Base-by-base conservation (phyloP, 2,888 invertebrate genomes). In the Omphaloscelis lunosa region DNA sequence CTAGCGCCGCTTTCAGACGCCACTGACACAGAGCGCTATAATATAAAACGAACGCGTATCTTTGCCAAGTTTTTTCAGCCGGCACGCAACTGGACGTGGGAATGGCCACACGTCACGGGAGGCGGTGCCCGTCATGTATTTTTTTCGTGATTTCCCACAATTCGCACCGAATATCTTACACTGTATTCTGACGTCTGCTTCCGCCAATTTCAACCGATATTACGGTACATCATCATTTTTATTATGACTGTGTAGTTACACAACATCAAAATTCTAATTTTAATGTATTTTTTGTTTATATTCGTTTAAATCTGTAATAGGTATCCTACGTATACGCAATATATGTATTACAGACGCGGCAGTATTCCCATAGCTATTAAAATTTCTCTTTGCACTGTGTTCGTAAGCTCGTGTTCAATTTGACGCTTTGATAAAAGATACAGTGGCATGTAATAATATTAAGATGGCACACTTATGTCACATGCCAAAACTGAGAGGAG, bases 21-120 rank as follows among this genome's bases (percentile, higher is more conserved):
- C 93, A 93, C 90, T 90, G 91, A 87, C 91, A 91, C 88, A 86
- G 85, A 93, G 94, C 94, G 95, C 94, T 94, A 92, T 91, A 88
- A 90, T 87, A 92, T 90, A 92, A 91, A 93, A 93, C 90, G 90
- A 92, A 91, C 86, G 84, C 53, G 89, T 88, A 90, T 79, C 86
- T 88, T 82, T 96, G 96, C 96, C 96, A 96, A 96, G 92, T 93
- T 94, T 95, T 94, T 94, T 93, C 91, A 91, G 86, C 88, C 90
- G 86, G 84, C 89, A 90, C 90, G 89, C 91, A 89, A 89, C 90
- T 93, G 91, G 92, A 91, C 91, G 91, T 92, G 91, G 90, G 86
- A 89, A 92, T 90, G 80, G 80, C 78, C 77, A 86, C 83, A 90
- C 93, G 92, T 93, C 92, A 93, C 84, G 81, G 87, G 88, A 88